These are phyloP conservation scores for Athripsodes cinereus DNA, from an alignment of 2,888 invertebrate species.

Conservation along the genomic window DNA sequence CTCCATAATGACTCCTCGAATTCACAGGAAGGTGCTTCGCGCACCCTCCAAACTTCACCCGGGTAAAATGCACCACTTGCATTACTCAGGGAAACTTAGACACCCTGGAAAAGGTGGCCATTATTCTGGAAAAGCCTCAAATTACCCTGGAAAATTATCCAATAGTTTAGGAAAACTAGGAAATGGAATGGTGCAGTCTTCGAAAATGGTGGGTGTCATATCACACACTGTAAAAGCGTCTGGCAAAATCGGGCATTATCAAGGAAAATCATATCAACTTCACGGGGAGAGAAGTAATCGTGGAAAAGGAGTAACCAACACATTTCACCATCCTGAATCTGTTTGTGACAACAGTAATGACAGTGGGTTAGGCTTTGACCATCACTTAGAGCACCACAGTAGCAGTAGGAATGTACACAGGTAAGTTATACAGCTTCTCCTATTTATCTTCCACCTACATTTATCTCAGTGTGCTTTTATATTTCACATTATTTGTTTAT, in stretches of 20 bases:
- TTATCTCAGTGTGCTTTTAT: no score
- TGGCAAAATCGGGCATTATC: neutral
- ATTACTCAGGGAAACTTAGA: constrained; percentile 34
- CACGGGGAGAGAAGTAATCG: neutral
- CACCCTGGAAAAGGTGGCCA: constrained; percentile 39
- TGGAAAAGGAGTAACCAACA: constrained; percentile 38
- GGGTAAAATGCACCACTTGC: constrained; percentile 41
- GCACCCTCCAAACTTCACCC: constrained; percentile 57
- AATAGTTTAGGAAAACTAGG: neutral
- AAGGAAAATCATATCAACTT: constrained; percentile 6
- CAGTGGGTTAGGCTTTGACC: constrained; percentile 81
- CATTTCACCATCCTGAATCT: constrained; percentile 10
- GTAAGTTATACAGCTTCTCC: constrained; percentile 3
- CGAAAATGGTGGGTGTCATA: neutral
- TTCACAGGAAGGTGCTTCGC: constrained; percentile 62
- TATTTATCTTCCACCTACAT: no score
- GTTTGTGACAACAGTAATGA: constrained; percentile 83
- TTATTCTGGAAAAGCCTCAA: constrained; percentile 20
- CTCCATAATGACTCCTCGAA: constrained; percentile 59
- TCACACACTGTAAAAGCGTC: neutral
- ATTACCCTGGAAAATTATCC: constrained; percentile 36
- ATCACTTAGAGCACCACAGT: constrained; percentile 54
- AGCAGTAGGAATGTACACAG: constrained; percentile 16
- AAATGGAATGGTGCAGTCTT: neutral
- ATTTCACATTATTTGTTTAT: no score